phyloP scores from a whole-genome alignment of 1,140 invertebrate genomes.

The Meloidogyne exigua region DNA sequence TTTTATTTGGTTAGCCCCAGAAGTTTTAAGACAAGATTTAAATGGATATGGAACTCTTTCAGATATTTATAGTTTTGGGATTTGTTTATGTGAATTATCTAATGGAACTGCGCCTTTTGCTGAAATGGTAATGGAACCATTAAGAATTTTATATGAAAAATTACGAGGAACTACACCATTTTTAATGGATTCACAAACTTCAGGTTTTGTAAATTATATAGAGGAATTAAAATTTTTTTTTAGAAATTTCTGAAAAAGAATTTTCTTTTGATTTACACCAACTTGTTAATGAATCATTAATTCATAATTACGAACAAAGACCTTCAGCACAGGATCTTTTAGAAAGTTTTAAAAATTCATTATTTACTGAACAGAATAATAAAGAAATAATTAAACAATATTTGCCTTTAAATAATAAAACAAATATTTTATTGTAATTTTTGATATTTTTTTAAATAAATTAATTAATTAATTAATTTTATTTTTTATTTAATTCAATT shows the following conservation, averaged over 20 bases:
- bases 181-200: constrained; percentile 75
- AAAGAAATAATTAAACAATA: constrained; percentile 1
- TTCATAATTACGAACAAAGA: constrained; percentile 12
- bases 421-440: neutral
- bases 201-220: neutral
- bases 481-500: neutral
- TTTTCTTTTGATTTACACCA: constrained; percentile 28
- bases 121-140: constrained; percentile 37
- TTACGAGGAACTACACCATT: constrained; percentile 76
- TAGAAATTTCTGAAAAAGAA: neutral
- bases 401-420: neutral
- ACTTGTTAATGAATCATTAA: constrained; percentile 9
- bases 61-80: constrained; percentile 85
- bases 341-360: neutral
- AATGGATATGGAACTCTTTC: constrained; percentile 80
- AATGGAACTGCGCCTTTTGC: constrained; percentile 81
- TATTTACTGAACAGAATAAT: constrained; percentile 43
- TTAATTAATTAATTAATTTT: neutral
- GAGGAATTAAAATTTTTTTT: neutral
- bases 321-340: neutral
- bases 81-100: constrained; percentile 81
- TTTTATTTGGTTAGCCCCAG: constrained; percentile 83
- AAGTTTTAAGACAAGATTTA: constrained; percentile 79
- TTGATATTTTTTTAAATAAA: neutral
- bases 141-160: constrained; percentile 81